These are phyloP conservation scores for Koerneria pararmatus DNA, from an alignment of 2,888 invertebrate species.

Conservation along the genomic window DNA sequence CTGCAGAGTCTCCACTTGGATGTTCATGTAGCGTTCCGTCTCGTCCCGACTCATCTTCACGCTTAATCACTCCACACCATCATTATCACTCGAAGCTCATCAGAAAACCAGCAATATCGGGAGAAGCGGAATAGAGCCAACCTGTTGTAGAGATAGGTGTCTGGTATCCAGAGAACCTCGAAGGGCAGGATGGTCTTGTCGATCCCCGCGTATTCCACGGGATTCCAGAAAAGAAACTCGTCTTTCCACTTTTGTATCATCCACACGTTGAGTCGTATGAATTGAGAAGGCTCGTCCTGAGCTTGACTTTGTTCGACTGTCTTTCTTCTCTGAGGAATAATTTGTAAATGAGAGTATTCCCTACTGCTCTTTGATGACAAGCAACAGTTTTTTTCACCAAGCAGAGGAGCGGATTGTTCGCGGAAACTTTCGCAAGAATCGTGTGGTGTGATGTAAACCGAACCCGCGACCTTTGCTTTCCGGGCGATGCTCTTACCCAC, in stretches of 20 bases:
- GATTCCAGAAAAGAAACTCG: slow-evolving; percentile 52
- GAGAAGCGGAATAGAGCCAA: no score
- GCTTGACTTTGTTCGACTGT: not conserved
- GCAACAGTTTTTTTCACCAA: no score
- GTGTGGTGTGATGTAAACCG: no score
- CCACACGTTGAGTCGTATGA: slow-evolving; percentile 63
- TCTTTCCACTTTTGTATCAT: slow-evolving; percentile 62
- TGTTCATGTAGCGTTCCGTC: slow-evolving; percentile 58
- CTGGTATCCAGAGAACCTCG: slow-evolving; percentile 53
- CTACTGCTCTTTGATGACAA: no score
- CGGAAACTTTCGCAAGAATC: no score
- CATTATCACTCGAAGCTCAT: slow-evolving; percentile 3
- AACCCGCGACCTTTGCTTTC: no score
- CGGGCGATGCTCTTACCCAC: no score
- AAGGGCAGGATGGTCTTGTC: slow-evolving; percentile 55
- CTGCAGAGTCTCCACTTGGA: slow-evolving; percentile 41
- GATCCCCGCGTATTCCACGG: slow-evolving; percentile 43
- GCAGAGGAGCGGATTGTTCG: no score
- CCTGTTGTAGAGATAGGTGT: slow-evolving; percentile 56
- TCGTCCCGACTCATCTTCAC: slow-evolving; percentile 57
- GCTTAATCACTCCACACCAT: no score
- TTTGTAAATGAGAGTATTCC: slow-evolving; percentile 2
- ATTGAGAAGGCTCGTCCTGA: slow-evolving; percentile 63
- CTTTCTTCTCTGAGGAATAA: not conserved
- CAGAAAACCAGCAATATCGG: slow-evolving; percentile 12